Evolutionary conservation across 2,888 invertebrate species (phyloP).

Genomic region (Mimachlamys varia): DNA sequence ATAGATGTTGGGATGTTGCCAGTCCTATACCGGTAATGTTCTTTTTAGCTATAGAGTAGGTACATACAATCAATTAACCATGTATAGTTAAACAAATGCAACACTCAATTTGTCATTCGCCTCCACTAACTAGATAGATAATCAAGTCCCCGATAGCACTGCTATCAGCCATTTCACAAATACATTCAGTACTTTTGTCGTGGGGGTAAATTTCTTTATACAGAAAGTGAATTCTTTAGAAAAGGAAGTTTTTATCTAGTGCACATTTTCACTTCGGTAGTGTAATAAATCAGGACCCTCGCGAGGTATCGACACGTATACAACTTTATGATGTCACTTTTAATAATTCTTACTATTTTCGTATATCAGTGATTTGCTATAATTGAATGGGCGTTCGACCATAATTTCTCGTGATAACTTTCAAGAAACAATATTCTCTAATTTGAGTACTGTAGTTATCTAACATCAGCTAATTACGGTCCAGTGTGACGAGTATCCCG

Average conservation of each 20-base stretch:
- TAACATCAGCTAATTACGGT: too few relatives aligned
- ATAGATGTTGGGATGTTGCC: neutral
- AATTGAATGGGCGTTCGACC: too few relatives aligned
- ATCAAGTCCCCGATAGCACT: neutral
- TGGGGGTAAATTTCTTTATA: neutral
- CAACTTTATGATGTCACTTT: too few relatives aligned
- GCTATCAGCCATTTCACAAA: neutral
- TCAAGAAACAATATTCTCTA: too few relatives aligned
- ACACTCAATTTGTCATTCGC: neutral
- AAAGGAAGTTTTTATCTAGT: neutral
- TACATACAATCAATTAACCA: neutral
- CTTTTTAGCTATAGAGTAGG: neutral
- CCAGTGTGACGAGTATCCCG: too few relatives aligned
- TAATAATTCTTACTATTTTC: too few relatives aligned
- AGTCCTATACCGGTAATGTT: neutral
- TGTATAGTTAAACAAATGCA: neutral
- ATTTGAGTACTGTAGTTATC: too few relatives aligned
- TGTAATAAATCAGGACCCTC: neutral
- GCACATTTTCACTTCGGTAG: neutral
- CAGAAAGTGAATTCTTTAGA: neutral
- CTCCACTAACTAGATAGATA: neutral
- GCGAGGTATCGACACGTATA: neutral
- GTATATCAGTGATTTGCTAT: too few relatives aligned
- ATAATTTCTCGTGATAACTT: too few relatives aligned
- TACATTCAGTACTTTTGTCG: neutral